Conservation (phyloP, 2,113 vertebrate genomes). For the Cettia cetti region DNA sequence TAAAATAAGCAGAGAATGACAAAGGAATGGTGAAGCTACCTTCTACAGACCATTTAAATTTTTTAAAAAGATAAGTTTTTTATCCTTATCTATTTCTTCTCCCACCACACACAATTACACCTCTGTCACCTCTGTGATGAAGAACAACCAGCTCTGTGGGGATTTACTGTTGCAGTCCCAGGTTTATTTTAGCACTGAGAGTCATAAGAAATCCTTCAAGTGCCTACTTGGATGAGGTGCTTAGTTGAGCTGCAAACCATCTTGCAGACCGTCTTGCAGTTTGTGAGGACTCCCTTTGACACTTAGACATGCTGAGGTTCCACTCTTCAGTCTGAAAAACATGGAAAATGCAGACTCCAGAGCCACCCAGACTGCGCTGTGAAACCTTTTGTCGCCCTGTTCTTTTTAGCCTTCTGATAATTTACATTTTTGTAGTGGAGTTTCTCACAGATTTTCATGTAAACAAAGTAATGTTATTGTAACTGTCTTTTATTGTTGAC, state of each 20-base stretch:
- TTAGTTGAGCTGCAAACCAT: not conserved
- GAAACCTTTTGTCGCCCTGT: too few relatives aligned
- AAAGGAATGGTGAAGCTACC: not conserved
- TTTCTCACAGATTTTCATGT: too few relatives aligned
- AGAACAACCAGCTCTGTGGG: not conserved
- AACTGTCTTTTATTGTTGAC: too few relatives aligned
- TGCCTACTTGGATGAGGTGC: not conserved
- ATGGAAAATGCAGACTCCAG: not conserved
- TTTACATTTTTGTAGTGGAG: too few relatives aligned
- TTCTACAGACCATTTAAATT: not conserved
- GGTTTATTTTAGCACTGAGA: not conserved
- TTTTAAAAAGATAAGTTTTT: accelerated
- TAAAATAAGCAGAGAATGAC: not conserved
- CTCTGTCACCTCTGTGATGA: not conserved
- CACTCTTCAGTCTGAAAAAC: not conserved
- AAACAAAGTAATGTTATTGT: too few relatives aligned
- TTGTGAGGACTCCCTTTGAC: not conserved
- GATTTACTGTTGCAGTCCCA: not conserved
- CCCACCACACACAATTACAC: not conserved
- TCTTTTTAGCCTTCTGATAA: too few relatives aligned
- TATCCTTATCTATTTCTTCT: not conserved
- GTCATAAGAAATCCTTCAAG: not conserved
- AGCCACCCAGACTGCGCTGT: not conserved
- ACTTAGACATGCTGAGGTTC: not conserved
- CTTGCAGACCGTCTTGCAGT: not conserved